A percentile compares a stretch with the other conserved stretches of the same genome.
phyloP scores from a whole-genome alignment of 2,797 vertebrate genomes.

The Periophthalmus magnuspinnatus region DNA sequence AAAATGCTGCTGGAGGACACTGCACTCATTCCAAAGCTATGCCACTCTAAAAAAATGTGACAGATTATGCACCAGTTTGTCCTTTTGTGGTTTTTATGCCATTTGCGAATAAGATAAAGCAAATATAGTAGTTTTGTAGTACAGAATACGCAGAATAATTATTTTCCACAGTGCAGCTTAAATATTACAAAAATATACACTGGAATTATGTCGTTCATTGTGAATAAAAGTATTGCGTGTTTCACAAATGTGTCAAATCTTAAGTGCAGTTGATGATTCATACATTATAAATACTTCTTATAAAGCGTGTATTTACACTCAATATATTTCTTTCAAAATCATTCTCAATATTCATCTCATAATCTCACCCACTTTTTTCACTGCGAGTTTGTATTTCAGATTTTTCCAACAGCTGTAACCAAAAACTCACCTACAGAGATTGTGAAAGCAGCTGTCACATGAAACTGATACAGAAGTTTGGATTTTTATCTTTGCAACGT shows the following conservation, averaged over 20 bases:
- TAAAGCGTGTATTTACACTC: background rate
- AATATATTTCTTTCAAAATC: background rate
- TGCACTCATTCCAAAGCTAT: background rate
- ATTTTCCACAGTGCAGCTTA: background rate
- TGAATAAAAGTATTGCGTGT: background rate
- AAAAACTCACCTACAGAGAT: constrained; percentile 61
- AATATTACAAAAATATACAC: background rate
- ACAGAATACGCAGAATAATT: background rate
- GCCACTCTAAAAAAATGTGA: background rate
- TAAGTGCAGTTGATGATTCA: background rate
- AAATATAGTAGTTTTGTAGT: background rate
- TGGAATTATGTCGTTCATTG: background rate
- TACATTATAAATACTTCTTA: background rate
- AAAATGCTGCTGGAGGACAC: background rate
- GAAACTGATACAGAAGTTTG: constrained; percentile 48
- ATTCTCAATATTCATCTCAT: background rate
- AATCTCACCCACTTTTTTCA: background rate
- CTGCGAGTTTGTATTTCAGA: constrained; percentile 22
- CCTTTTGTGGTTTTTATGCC: background rate
- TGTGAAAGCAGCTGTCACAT: constrained; percentile 63
- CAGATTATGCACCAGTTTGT: background rate
- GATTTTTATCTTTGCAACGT: constrained; percentile 28
- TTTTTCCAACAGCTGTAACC: constrained; percentile 41
- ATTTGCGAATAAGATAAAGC: background rate
- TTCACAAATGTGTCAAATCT: too few species aligned